These are phyloP conservation scores for Trematomus bernacchii DNA, from an alignment of 2,797 vertebrate genomes.

Conservation along the genomic window DNA sequence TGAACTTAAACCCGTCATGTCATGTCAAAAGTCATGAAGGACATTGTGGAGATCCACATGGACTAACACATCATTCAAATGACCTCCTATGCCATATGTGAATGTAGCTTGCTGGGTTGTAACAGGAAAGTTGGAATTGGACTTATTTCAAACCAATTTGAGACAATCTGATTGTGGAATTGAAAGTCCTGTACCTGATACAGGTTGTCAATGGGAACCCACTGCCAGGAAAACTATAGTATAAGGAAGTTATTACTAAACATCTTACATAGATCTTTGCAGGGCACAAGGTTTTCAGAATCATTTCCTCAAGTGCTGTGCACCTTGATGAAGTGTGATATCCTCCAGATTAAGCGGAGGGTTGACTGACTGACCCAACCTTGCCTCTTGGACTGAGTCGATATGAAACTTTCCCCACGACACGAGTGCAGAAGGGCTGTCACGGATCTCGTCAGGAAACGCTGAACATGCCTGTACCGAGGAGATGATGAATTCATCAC, in stretches of 20 bases:
- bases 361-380: conserved; percentile 55
- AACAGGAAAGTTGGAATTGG: conserved; percentile 12
- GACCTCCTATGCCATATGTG: conserved; percentile 6
- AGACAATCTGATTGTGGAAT: not conserved
- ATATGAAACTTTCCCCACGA: conserved; percentile 60
- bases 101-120: conserved; percentile 8
- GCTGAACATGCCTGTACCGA: conserved; percentile 51
- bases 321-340: conserved; percentile 25
- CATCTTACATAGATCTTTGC: not conserved
- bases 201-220: conserved; percentile 6
- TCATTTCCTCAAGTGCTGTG: not conserved
- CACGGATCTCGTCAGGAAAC: conserved; percentile 55
- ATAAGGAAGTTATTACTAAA: conserved; percentile 13
- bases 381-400: conserved; percentile 52
- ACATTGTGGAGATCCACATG: conserved; percentile 10
- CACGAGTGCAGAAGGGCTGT: conserved; percentile 47
- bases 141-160: conserved; percentile 34
- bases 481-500: conserved; percentile 79
- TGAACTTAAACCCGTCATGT: not conserved
- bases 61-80: conserved; percentile 18
- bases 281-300: not conserved
- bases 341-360: conserved; percentile 43
- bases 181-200: conserved; percentile 18
- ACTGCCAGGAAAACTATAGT: conserved; percentile 3
- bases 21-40: conserved; percentile 1